A percentile compares a stretch with the other conserved stretches of the same genome.
Evolutionary conservation across 1,140 invertebrate genomes (phyloP).

Genomic region (Heliconius nattereri): DNA sequence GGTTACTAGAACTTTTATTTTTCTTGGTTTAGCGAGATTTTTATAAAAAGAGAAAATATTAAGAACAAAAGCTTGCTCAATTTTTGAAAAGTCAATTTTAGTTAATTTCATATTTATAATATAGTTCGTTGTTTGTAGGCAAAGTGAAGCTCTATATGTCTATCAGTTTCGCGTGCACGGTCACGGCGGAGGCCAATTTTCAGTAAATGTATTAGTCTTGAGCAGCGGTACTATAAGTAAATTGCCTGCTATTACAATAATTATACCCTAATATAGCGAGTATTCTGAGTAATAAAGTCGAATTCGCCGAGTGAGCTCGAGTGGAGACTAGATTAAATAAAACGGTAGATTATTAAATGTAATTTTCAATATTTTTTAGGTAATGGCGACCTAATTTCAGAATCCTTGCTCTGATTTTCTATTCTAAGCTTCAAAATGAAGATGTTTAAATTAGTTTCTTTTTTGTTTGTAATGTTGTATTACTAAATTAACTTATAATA

Average conservation of each 20-base stretch:
- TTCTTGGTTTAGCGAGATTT: too few species aligned
- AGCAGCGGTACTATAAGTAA: not conserved
- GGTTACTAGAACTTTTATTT: too few species aligned
- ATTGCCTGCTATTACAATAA: slow-evolving; percentile 3
- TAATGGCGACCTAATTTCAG: not conserved
- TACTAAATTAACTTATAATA: not conserved
- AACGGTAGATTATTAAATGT: not conserved
- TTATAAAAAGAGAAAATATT: too few species aligned
- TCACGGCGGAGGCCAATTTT: not conserved
- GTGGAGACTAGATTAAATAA: not conserved
- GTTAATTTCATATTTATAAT: too few species aligned
- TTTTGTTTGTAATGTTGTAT: not conserved
- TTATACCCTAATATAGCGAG: not conserved
- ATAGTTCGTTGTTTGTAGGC: not conserved
- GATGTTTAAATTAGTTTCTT: not conserved
- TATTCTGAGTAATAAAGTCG: slow-evolving; percentile 9
- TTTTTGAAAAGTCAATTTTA: too few species aligned
- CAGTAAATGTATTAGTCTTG: not conserved
- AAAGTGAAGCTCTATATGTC: not conserved
- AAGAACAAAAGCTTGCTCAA: too few species aligned
- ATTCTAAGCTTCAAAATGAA: not conserved
- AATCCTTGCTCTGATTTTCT: not conserved
- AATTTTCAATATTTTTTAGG: not conserved
- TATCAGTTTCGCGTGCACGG: not conserved
- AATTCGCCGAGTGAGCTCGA: not conserved